A percentile compares a stretch with the other conserved stretches of the same genome.
phyloP scores from a whole-genome alignment of 1,140 invertebrate species.

The Penaeus vannamei region DNA sequence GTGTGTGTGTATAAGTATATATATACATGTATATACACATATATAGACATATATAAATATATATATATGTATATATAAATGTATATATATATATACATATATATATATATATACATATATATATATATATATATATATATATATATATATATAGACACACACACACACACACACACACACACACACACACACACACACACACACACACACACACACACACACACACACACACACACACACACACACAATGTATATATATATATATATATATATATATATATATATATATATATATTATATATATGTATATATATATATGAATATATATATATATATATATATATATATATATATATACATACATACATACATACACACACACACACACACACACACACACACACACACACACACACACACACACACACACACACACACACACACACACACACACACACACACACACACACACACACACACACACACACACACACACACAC shows the following conservation, averaged over 20 bases:
- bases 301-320: too few species aligned
- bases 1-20: too few species aligned
- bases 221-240: not conserved
- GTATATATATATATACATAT: not conserved
- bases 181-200: not conserved
- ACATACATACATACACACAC: not conserved
- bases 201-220: not conserved
- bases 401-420: not conserved
- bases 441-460: not conserved
- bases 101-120: conserved; percentile 7
- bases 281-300: not conserved
- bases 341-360: not conserved
- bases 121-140: conserved; percentile 30
- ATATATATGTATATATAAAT: not conserved
- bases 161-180: not conserved
- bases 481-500: not conserved
- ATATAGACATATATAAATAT: not conserved
- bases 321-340: not conserved
- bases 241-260: not conserved
- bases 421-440: not conserved
- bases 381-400: not conserved
- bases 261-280: not conserved
- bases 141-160: conserved; percentile 20
- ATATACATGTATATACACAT: too few species aligned
- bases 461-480: not conserved